A percentile compares a stretch with the other conserved stretches of the same genome.
phyloP scores from a whole-genome alignment of 2,888 invertebrate species.

The Drosophila emarginata region DNA sequence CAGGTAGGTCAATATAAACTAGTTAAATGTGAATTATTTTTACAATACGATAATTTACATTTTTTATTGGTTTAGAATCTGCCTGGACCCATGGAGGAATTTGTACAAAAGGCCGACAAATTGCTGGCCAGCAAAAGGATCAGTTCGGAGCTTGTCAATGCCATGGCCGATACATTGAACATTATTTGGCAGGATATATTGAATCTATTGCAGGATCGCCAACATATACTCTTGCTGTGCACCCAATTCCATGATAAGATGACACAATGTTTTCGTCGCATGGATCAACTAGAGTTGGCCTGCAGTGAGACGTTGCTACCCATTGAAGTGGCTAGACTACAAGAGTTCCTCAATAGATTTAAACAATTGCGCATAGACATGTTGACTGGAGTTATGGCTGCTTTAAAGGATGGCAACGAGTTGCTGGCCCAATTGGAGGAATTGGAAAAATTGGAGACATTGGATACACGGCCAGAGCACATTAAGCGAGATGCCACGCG shows the following conservation, averaged over 20 bases:
- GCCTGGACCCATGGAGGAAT: conserved; percentile 93
- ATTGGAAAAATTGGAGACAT: conserved; percentile 88
- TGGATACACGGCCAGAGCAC: conserved; percentile 88
- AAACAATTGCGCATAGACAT: conserved; percentile 88
- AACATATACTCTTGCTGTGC: conserved; percentile 89
- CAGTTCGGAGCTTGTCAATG: conserved; percentile 90
- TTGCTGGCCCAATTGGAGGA: conserved; percentile 89
- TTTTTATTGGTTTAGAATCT: conserved; percentile 88
- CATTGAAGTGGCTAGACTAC: conserved; percentile 88
- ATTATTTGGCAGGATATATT: conserved; percentile 93
- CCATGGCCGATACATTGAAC: conserved; percentile 92
- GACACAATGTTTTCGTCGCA: conserved; percentile 87
- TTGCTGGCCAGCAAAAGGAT: conserved; percentile 90
- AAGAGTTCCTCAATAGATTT: conserved; percentile 87
- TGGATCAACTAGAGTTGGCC: conserved; percentile 87
- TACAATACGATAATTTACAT: too few species aligned
- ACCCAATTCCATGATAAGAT: conserved; percentile 90
- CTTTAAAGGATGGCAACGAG: conserved; percentile 90
- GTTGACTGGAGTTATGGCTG: conserved; percentile 90
- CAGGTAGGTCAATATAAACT: conserved; percentile 85
- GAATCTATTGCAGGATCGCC: conserved; percentile 89
- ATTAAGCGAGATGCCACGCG: conserved; percentile 84
- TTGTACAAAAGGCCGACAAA: conserved; percentile 93
- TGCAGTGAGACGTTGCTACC: conserved; percentile 88
- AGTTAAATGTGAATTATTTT: background rate